These are phyloP conservation scores for Lepidocolaptes lacrymiger DNA, from an alignment of 2,797 vertebrate genomes.

Conservation along the genomic window DNA sequence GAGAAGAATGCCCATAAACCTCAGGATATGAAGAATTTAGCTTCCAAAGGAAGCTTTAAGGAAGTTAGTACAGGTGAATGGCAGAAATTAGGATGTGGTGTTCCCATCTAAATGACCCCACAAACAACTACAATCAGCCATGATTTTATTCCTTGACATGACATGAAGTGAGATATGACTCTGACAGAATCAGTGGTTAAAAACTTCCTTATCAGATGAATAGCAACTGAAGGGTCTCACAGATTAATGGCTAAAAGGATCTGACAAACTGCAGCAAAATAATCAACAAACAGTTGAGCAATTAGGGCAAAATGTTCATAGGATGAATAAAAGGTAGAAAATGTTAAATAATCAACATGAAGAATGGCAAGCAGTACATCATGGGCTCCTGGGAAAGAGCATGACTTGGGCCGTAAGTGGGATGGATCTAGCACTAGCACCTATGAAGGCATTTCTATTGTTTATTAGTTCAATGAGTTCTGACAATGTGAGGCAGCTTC, in stretches of 20 bases:
- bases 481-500: neutral
- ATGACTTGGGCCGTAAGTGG: neutral
- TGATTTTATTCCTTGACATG: neutral
- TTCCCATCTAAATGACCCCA: neutral
- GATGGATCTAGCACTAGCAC: neutral
- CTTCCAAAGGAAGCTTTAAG: neutral
- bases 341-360: slow-evolving; percentile 23
- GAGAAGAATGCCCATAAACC: neutral
- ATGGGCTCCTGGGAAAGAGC: neutral
- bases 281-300: slow-evolving; percentile 44
- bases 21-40: neutral
- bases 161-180: neutral
- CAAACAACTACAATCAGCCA: neutral
- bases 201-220: neutral
- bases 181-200: neutral
- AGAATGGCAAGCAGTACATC: neutral
- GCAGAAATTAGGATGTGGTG: neutral
- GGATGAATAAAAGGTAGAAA: slow-evolving; percentile 23
- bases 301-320: slow-evolving; percentile 21
- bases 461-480: slow-evolving; percentile 31
- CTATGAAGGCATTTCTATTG: slow-evolving; percentile 11
- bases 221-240: slow-evolving; percentile 16
- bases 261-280: slow-evolving; percentile 2
- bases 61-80: neutral
- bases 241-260: slow-evolving; percentile 32